Conservation (phyloP, 1,140 invertebrate species). For the Nebria ingens region DNA sequence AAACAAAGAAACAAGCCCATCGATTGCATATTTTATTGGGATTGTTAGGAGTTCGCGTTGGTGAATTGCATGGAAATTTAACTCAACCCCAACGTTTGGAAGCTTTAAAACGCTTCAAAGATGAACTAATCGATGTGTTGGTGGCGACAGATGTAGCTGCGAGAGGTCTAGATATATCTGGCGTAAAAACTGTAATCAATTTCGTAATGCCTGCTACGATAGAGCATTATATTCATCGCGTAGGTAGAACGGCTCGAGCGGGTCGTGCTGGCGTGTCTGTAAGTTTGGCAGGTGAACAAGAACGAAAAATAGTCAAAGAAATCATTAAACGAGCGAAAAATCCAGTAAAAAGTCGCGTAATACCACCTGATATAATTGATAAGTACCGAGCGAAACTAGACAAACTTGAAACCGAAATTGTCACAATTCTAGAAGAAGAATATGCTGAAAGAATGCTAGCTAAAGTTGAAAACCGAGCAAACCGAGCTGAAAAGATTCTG, state of each 20-base stretch:
- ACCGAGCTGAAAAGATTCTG: constrained; percentile 66
- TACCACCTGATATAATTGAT: constrained; percentile 78
- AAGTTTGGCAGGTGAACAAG: constrained; percentile 85
- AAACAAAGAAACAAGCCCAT: constrained; percentile 91
- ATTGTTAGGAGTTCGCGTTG: constrained; percentile 62
- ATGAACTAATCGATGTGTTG: constrained; percentile 80
- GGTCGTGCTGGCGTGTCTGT: constrained; percentile 83
- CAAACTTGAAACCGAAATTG: constrained; percentile 64
- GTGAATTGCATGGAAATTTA: constrained; percentile 91
- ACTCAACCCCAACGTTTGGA: constrained; percentile 87
- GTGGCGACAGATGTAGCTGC: constrained; percentile 95
- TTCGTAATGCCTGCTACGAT: constrained; percentile 89
- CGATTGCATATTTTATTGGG: constrained; percentile 83
- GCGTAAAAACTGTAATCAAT: constrained; percentile 95
- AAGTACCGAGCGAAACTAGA: constrained; percentile 73
- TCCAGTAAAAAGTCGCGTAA: constrained; percentile 77
- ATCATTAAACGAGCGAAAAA: constrained; percentile 79
- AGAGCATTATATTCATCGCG: constrained; percentile 91
- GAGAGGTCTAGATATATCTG: constrained; percentile 90
- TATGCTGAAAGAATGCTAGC: constrained; percentile 71
- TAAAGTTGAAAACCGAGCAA: constrained; percentile 75
- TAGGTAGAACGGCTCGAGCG: constrained; percentile 80
- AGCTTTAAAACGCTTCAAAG: constrained; percentile 79
- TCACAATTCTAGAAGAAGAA: constrained; percentile 73
- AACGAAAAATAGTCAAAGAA: constrained; percentile 82